Evolutionary conservation across 2,888 invertebrate species (phyloP).

Genomic region (Elmis aenea): DNA sequence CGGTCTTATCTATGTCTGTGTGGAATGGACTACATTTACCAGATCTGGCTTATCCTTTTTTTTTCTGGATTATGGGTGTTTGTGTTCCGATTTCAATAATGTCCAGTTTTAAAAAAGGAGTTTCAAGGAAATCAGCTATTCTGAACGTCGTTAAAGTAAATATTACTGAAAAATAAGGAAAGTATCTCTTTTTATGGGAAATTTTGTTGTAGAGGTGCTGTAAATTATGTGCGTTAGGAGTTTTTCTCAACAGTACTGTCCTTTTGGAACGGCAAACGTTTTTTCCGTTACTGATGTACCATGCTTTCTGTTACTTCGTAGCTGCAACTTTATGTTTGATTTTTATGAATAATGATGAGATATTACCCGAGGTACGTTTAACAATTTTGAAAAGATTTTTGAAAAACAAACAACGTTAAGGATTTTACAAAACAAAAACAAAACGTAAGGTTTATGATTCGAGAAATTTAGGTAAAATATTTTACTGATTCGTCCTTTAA

Average conservation of each 20-base stretch:
- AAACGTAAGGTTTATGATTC: too few relatives aligned
- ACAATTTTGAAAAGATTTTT: neutral
- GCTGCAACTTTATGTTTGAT: too few relatives aligned
- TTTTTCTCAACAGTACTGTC: constrained; percentile 59
- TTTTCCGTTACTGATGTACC: constrained; percentile 87
- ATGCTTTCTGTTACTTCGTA: constrained; percentile 77
- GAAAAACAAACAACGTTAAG: too few relatives aligned
- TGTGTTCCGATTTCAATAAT: constrained; percentile 83
- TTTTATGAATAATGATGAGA: too few relatives aligned
- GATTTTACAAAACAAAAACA: too few relatives aligned
- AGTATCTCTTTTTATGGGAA: too few relatives aligned
- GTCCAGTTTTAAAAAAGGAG: constrained; percentile 62
- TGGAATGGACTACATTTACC: constrained; percentile 93
- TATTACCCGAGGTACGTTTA: neutral
- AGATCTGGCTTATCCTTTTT: constrained; percentile 94
- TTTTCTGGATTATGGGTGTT: constrained; percentile 97
- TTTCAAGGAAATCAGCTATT: constrained; percentile 55
- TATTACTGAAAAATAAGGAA: constrained; percentile 2
- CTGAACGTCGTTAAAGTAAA: constrained; percentile 61
- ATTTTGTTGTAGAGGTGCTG: constrained; percentile 60
- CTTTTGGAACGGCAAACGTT: constrained; percentile 68
- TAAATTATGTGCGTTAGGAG: constrained; percentile 70
- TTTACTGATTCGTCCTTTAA: too few relatives aligned
- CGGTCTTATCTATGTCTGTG: constrained; percentile 79
- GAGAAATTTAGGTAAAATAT: too few relatives aligned